A percentile compares a stretch with the other conserved stretches of the same genome.
These are phyloP conservation scores for Oppia nitens DNA, from an alignment of 1,140 invertebrate species.

Conservation along the genomic window DNA sequence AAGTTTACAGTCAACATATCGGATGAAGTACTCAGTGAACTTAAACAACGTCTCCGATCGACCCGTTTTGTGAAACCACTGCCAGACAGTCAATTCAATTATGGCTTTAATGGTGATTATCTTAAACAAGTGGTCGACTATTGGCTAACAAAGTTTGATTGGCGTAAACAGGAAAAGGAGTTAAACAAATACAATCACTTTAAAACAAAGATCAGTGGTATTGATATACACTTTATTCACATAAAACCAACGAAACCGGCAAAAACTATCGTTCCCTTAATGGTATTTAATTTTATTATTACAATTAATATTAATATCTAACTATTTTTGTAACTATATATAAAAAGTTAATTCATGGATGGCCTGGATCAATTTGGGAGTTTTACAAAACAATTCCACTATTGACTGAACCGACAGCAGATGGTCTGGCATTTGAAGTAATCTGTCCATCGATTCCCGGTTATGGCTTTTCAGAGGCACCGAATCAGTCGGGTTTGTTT, in stretches of 20 bases:
- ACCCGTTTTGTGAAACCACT: slow-evolving; percentile 30
- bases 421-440: slow-evolving; percentile 54
- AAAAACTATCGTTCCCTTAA: slow-evolving; percentile 26
- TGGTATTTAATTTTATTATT: too few relatives aligned
- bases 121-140: slow-evolving; percentile 51
- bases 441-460: slow-evolving; percentile 65
- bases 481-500: slow-evolving; percentile 26
- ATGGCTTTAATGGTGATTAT: slow-evolving; percentile 53
- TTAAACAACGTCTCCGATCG: slow-evolving; percentile 4
- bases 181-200: slow-evolving; percentile 34
- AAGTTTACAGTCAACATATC: slow-evolving; percentile 15
- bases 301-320: too few relatives aligned
- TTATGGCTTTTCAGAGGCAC: slow-evolving; percentile 60
- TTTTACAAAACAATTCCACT: slow-evolving; percentile 61
- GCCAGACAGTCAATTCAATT: slow-evolving; percentile 45
- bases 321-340: too few relatives aligned
- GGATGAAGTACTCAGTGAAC: slow-evolving; percentile 8
- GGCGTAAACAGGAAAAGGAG: slow-evolving; percentile 42
- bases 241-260: neutral
- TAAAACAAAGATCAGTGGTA: slow-evolving; percentile 38
- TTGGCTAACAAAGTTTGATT: slow-evolving; percentile 54
- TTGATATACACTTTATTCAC: slow-evolving; percentile 44
- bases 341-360: slow-evolving; percentile 66
- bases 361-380: slow-evolving; percentile 72
- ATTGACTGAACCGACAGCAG: slow-evolving; percentile 36